Evolutionary conservation across 2,113 vertebrate species (phyloP).

Genomic region (Cyanoramphus novaezelandiae): DNA sequence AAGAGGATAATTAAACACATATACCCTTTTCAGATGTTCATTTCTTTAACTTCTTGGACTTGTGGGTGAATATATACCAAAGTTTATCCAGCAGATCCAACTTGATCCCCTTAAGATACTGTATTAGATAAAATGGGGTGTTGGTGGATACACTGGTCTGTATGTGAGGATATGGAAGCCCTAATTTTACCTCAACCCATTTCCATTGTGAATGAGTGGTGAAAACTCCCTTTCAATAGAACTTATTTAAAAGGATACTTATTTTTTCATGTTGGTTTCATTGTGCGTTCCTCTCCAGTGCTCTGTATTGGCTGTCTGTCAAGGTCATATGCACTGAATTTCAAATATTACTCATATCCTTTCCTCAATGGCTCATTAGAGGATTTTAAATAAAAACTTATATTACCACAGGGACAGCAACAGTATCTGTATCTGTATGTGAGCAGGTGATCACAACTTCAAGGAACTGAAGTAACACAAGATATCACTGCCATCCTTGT

Average conservation of each 20-base stretch:
- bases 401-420: slow-evolving; percentile 4
- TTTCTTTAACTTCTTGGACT: neutral
- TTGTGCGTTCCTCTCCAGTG: neutral
- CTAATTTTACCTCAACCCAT: neutral
- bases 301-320: slow-evolving; percentile 36
- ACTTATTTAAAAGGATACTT: neutral
- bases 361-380: slow-evolving; percentile 59
- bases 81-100: neutral
- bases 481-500: slow-evolving; percentile 1
- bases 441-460: slow-evolving; percentile 20
- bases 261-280: neutral
- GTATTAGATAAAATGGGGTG: neutral
- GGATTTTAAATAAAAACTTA: slow-evolving; percentile 36
- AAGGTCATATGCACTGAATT: slow-evolving; percentile 40
- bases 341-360: slow-evolving; percentile 48
- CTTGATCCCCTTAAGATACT: neutral
- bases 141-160: neutral
- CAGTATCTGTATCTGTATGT: slow-evolving; percentile 8
- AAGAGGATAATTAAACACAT: neutral
- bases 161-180: neutral
- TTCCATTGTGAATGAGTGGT: neutral
- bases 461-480: slow-evolving; percentile 6
- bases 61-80: neutral
- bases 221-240: neutral
- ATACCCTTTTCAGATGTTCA: neutral